Evolutionary conservation across 2,113 vertebrate genomes (phyloP).

Genomic region (Gila orcuttii): DNA sequence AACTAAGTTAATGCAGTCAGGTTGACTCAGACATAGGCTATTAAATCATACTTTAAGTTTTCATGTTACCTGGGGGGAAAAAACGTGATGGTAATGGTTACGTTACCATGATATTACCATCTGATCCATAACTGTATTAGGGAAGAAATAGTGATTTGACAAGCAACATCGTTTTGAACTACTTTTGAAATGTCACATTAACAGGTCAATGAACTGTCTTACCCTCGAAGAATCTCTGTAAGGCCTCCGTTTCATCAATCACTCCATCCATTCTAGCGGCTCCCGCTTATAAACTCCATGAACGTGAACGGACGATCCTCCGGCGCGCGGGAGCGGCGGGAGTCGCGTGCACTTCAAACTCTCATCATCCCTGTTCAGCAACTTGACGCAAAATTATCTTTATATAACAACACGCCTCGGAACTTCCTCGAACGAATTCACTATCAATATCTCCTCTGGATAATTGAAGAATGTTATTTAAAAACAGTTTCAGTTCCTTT

Average conservation of each 20-base stretch:
- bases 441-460: background rate
- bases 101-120: background rate
- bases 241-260: constrained; percentile 97
- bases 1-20: background rate
- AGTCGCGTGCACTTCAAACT: constrained; percentile 65
- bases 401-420: background rate
- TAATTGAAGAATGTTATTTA: no score
- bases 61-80: background rate
- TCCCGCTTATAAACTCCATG: constrained; percentile 80
- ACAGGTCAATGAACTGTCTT: constrained; percentile 58
- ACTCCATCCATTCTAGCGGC: constrained; percentile 89
- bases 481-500: background rate
- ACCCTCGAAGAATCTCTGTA: constrained; percentile 99
- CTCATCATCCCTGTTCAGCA: constrained; percentile 60
- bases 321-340: constrained; percentile 55
- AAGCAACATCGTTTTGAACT: background rate
- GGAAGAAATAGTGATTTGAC: background rate
- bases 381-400: constrained; percentile 24
- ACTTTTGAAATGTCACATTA: background rate
- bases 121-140: background rate
- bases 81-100: background rate
- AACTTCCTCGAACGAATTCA: background rate
- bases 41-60: background rate
- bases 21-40: background rate
- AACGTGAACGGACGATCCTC: constrained; percentile 58